Base-by-base conservation (phyloP, 2,113 vertebrate genomes). In the Lycaon pictus region DNA sequence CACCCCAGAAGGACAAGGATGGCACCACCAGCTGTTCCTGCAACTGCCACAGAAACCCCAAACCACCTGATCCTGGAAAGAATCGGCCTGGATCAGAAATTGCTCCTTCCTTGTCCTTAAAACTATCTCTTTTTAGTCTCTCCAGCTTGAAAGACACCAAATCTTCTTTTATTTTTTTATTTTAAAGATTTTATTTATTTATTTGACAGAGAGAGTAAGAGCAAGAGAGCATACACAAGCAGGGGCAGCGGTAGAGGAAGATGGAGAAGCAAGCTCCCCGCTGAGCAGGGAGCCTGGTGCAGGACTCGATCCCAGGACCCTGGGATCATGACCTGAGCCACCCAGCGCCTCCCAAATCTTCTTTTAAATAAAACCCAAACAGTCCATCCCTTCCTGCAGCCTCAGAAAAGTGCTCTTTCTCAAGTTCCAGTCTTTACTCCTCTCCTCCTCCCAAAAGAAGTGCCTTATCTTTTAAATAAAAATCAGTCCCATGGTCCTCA, bases 21-120 rank as follows among this genome's bases (percentile, higher is more conserved):
- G 4, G 15, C 0, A 35, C 37, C 43, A 11, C 13, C 48, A 27
- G 7, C 51, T 23, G 60, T 16, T 89, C 56, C 71, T 19, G 7
- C 0, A 0, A 19, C 27, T 0, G 0, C 13, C 37, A 2, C 0
- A 0, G 58, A 58, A 11, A 29, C 35, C 58, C 87, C 7, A 79
- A 71, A 25, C 22, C 51, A 16, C 7, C 25, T 62, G 85, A 74
- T 35, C 22, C 12, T 5, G 51, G 55, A 43, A 72, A 37, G 80
- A 3, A 23, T 27, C 35, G 63, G 25, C 5, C 25, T 83, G 58
- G 48, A 32, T 35, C 43, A 37, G n/a, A 92, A 84, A 23, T 27
- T 3, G 35, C 1, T 35, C 15, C 19, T 81, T 35, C 25, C 35
- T 74, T n/a, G 7, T 15, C 20, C 25, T 10, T n/a, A 55, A 81